Evolutionary conservation across 2,797 vertebrate genomes (phyloP).

Genomic region (Sphenopsis melanotis): DNA sequence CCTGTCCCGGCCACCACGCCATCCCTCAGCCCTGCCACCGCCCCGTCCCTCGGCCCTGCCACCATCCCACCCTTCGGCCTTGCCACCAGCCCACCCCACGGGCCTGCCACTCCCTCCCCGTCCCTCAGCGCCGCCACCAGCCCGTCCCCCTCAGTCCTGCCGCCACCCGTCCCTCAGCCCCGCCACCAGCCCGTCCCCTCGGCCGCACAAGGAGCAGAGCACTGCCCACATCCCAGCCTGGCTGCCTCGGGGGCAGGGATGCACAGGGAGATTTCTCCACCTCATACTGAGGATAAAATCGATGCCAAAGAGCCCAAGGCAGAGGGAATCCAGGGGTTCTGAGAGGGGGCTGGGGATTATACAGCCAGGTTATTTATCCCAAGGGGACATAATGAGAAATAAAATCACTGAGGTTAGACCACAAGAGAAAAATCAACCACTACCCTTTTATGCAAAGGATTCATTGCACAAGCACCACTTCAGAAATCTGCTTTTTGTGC

Average conservation of each 20-base stretch:
- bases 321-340: not conserved
- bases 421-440: not conserved
- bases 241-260: not conserved
- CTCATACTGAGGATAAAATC: not conserved
- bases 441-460: not conserved
- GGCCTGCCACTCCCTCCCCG: too few species aligned
- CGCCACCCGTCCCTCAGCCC: too few species aligned
- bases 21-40: too few species aligned
- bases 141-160: too few species aligned
- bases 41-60: too few species aligned
- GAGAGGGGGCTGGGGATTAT: rapidly evolving
- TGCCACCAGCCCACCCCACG: too few species aligned
- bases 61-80: too few species aligned
- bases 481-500: not conserved
- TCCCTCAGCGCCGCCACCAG: too few species aligned
- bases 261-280: rapidly evolving
- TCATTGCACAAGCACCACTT: not conserved
- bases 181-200: rapidly evolving
- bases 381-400: not conserved
- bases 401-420: rapidly evolving
- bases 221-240: rapidly evolving
- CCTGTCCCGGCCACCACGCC: too few species aligned
- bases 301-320: not conserved
- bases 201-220: not conserved
- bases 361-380: not conserved